Conservation (phyloP, 1,140 invertebrate genomes). For the Lordiphosa collinella region DNA sequence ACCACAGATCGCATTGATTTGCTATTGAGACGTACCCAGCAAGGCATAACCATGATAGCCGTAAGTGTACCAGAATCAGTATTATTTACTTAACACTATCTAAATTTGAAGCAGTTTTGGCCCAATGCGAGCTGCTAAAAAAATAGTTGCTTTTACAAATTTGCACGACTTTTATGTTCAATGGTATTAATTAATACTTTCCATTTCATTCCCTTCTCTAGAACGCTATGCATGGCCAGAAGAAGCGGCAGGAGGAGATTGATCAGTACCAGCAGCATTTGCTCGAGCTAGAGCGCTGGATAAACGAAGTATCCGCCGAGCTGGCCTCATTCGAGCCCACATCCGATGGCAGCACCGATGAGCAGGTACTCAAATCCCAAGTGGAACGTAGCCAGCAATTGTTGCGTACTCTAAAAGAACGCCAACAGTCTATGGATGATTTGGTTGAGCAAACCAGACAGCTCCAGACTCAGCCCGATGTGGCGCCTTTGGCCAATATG, state of each 20-base stretch:
- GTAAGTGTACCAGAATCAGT: conserved; percentile 35
- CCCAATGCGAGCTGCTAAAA: too few species aligned
- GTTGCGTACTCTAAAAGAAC: conserved; percentile 67
- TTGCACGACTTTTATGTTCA: too few species aligned
- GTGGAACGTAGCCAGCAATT: conserved; percentile 66
- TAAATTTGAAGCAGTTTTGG: too few species aligned
- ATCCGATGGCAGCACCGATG: conserved; percentile 55
- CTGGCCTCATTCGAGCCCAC: conserved; percentile 64
- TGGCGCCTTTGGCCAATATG: conserved; percentile 62
- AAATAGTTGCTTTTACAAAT: too few species aligned
- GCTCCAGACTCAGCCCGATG: conserved; percentile 69
- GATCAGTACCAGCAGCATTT: conserved; percentile 83
- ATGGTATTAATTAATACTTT: neutral
- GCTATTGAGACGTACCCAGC: conserved; percentile 66
- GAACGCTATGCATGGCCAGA: conserved; percentile 81
- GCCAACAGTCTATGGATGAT: conserved; percentile 72
- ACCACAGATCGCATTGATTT: conserved; percentile 71
- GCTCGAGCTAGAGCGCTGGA: conserved; percentile 84
- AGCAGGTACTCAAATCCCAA: conserved; percentile 61
- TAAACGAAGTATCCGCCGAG: conserved; percentile 78
- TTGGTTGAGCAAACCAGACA: conserved; percentile 65
- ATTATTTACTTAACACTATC: too few species aligned
- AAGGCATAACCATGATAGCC: conserved; percentile 77
- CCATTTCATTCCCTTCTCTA: conserved; percentile 42
- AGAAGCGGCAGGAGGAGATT: conserved; percentile 82